phyloP scores from a whole-genome alignment of 2,113 vertebrate genomes.

The Leucopsar rothschildi region DNA sequence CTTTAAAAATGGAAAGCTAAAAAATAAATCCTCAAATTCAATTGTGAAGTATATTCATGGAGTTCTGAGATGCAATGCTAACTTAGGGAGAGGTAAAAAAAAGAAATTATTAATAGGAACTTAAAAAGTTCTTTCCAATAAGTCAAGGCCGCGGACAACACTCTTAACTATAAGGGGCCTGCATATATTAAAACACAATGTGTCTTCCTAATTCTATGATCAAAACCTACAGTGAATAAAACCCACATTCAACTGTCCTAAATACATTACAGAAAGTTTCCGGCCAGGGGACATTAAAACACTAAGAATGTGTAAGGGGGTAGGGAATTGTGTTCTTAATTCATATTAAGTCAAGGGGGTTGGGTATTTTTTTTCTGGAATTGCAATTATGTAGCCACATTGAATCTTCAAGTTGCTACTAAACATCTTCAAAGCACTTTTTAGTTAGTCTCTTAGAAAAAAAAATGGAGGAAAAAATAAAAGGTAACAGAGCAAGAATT shows the following conservation, averaged over 20 bases:
- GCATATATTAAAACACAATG: background rate
- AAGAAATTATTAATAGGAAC: background rate
- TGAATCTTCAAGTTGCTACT: background rate
- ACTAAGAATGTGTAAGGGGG: background rate
- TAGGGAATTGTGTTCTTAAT: background rate
- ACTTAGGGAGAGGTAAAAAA: background rate
- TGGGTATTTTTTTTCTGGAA: no score
- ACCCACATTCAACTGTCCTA: background rate
- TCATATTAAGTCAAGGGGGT: background rate
- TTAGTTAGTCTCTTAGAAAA: background rate
- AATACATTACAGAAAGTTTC: background rate
- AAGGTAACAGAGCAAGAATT: background rate
- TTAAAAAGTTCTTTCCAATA: background rate
- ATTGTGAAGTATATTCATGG: background rate
- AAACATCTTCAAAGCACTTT: background rate
- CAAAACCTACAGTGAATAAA: background rate
- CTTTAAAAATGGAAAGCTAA: background rate
- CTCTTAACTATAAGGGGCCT: background rate
- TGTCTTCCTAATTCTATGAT: background rate
- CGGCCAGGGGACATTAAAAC: background rate
- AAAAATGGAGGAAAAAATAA: background rate
- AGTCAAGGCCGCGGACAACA: background rate
- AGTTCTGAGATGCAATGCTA: background rate
- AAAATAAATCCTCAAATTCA: background rate
- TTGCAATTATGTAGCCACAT: background rate